These are phyloP conservation scores for Spheniscus mendiculus DNA, from an alignment of 2,113 vertebrate genomes.

Conservation along the genomic window DNA sequence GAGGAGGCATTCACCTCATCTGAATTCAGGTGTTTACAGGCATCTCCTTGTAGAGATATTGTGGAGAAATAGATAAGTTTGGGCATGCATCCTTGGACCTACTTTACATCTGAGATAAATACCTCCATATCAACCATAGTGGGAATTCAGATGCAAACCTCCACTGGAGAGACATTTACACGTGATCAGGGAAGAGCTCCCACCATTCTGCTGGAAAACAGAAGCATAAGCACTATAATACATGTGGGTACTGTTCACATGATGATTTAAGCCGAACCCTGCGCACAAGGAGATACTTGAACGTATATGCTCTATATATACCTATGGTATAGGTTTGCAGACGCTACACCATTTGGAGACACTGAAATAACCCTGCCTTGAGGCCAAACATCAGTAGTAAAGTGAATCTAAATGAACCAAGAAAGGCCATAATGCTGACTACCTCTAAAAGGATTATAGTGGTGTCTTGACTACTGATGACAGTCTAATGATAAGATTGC, in stretches of 20 bases:
- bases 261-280: background rate
- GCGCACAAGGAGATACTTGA: background rate
- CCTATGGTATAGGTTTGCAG: background rate
- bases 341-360: background rate
- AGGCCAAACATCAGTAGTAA: background rate
- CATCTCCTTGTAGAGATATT: background rate
- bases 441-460: slow-evolving; percentile 19
- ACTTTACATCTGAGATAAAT: background rate
- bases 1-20: background rate
- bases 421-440: slow-evolving; percentile 21
- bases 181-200: accelerated
- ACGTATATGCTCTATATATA: background rate
- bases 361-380: background rate
- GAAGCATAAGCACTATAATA: background rate
- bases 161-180: background rate
- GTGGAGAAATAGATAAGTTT: background rate
- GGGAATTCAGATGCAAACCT: background rate
- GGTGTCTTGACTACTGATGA: slow-evolving; percentile 26
- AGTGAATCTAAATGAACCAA: slow-evolving; percentile 13
- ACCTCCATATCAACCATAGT: accelerated
- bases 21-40: background rate
- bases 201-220: background rate
- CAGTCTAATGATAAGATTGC: slow-evolving; percentile 29
- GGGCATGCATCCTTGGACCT: background rate
- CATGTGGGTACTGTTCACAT: background rate